Evolutionary conservation across 2,888 invertebrate species (phyloP).

Genomic region (Zygaena filipendulae): DNA sequence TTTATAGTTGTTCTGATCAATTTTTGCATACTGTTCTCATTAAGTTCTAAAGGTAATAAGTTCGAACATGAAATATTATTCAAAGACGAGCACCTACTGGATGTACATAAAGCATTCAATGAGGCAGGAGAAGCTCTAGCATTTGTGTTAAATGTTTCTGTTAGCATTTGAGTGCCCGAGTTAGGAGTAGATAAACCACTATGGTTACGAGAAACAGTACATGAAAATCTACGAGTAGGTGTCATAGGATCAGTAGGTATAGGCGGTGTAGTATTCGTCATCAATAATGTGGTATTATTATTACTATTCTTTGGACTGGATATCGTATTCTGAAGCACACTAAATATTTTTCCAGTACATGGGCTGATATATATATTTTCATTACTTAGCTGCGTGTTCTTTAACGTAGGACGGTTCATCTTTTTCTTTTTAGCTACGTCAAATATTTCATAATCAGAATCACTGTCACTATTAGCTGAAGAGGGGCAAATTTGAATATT

Average conservation of each 20-base stretch:
- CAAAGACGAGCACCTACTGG: conserved; percentile 12
- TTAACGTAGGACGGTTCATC: conserved; percentile 6
- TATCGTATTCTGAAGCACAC: conserved; percentile 13
- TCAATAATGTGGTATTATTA: too few species aligned
- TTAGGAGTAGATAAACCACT: too few species aligned
- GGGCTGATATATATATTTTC: conserved; percentile 7
- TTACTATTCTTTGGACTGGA: conserved; percentile 10
- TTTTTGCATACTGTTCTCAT: conserved; percentile 12
- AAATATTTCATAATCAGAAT: conserved; percentile 12
- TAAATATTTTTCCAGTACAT: conserved; percentile 9
- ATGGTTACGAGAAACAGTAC: too few species aligned
- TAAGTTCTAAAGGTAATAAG: conserved; percentile 12
- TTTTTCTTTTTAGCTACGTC: conserved; percentile 7
- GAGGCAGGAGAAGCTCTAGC: conserved; percentile 2
- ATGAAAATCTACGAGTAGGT: too few species aligned
- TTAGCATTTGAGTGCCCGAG: too few species aligned
- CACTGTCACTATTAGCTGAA: conserved; percentile 8
- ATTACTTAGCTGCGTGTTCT: conserved; percentile 8
- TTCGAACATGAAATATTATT: conserved; percentile 13
- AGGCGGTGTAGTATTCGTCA: too few species aligned
- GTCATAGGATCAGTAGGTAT: conserved; percentile 1
- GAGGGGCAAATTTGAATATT: conserved; percentile 7
- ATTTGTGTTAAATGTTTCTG: too few species aligned
- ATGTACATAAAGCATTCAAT: conserved; percentile 6
- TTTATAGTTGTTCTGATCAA: conserved; percentile 10